Percentiles rank a stretch among this genome's conserved stretches.
Conservation (phyloP, 2,888 invertebrate species). For the Tiliacea citrago region DNA sequence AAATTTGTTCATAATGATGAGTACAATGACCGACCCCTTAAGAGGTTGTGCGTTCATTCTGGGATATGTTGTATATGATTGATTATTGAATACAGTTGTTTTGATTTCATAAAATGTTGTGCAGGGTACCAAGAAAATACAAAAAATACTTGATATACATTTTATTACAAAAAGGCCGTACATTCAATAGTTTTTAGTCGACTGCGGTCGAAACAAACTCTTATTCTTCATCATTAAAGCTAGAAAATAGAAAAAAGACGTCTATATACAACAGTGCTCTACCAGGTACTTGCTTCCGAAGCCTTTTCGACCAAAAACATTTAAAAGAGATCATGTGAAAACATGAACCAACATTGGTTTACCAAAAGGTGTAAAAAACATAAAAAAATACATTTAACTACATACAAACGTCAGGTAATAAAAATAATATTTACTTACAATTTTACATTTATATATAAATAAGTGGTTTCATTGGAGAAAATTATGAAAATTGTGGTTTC, state of each 20-base stretch:
- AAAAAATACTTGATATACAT: constrained; percentile 74
- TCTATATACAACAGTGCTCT: constrained; percentile 85
- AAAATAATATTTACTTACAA: constrained; percentile 34
- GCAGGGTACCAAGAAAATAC: constrained; percentile 21
- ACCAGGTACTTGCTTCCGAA: constrained; percentile 78
- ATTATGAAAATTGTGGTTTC: background rate
- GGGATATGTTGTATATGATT: too few species aligned
- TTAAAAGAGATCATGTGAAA: constrained; percentile 79
- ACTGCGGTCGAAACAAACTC: constrained; percentile 88
- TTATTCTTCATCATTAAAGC: constrained; percentile 77
- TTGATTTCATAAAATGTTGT: background rate
- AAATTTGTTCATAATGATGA: too few species aligned
- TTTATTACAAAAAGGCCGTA: constrained; percentile 83
- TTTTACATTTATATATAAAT: constrained; percentile 42
- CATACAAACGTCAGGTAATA: constrained; percentile 18
- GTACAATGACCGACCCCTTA: too few species aligned
- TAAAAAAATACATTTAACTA: constrained; percentile 16
- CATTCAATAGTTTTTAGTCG: constrained; percentile 86
- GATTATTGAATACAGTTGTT: too few species aligned
- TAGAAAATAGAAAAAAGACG: constrained; percentile 72
- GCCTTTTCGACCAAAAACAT: constrained; percentile 64
- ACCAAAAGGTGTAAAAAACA: background rate
- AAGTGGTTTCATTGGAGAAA: background rate
- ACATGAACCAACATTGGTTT: constrained; percentile 53
- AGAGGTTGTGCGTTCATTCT: too few species aligned